A percentile compares a stretch with the other conserved stretches of the same genome.
phyloP scores from a whole-genome alignment of 1,140 invertebrate species.

The Watersipora subatra region DNA sequence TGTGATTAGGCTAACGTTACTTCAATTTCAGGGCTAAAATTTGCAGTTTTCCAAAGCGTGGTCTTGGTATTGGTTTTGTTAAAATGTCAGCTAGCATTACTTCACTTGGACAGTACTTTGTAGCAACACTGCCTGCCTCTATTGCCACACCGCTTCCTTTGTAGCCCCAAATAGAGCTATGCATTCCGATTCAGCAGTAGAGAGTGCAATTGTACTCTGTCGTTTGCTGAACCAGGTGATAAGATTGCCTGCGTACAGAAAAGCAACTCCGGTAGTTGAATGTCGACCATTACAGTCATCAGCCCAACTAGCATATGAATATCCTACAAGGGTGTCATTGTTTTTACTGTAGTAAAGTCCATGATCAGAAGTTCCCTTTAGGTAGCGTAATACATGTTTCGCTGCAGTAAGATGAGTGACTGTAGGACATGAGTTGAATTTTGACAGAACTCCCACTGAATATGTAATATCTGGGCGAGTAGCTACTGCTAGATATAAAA shows the following conservation, averaged over 20 bases:
- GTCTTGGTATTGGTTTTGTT: background rate
- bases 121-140: background rate
- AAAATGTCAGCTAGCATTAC: background rate
- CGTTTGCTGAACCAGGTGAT: constrained; percentile 40
- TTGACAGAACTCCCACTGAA: constrained; percentile 11
- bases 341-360: constrained; percentile 10
- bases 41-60: no score
- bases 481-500: constrained; percentile 9
- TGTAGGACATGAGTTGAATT: constrained; percentile 7
- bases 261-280: constrained; percentile 8
- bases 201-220: constrained; percentile 41
- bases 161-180: constrained; percentile 8
- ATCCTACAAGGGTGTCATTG: constrained; percentile 4
- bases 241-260: constrained; percentile 3
- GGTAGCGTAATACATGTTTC: constrained; percentile 11
- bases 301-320: constrained; percentile 8
- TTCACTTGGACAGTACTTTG: background rate
- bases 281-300: constrained; percentile 3
- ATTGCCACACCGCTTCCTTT: constrained; percentile 14
- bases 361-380: constrained; percentile 10
- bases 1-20: no score
- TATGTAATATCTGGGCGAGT: constrained; percentile 11
- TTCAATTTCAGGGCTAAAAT: no score
- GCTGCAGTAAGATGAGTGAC: constrained; percentile 5
- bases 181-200: constrained; percentile 40